Conservation (phyloP, 2,113 vertebrate genomes). For the Eupsittula cactorum region DNA sequence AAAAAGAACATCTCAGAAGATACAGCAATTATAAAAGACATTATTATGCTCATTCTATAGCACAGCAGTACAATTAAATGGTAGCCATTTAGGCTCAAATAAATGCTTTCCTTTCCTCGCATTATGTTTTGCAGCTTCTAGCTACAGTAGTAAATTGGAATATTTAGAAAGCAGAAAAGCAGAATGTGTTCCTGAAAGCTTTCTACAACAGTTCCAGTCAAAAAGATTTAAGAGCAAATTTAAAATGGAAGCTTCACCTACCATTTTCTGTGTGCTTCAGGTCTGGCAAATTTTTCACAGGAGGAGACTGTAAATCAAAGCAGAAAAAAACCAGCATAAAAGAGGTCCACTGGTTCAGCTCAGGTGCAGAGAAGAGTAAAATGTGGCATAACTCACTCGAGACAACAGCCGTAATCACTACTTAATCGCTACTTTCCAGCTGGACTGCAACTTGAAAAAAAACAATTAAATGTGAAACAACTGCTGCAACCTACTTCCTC, state of each 20-base stretch:
- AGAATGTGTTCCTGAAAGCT: neutral
- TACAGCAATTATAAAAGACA: neutral
- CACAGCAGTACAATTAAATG: neutral
- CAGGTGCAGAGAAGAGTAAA: neutral
- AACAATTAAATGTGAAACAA: slow-evolving; percentile 30
- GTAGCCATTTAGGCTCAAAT: neutral
- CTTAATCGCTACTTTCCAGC: neutral
- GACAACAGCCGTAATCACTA: neutral
- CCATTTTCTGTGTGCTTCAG: slow-evolving; percentile 65
- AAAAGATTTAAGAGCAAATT: neutral
- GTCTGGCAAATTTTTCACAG: neutral
- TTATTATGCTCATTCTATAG: neutral
- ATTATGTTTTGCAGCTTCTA: neutral
- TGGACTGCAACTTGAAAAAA: neutral
- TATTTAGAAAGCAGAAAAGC: neutral
- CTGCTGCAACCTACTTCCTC: slow-evolving; percentile 55
- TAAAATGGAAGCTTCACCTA: slow-evolving; percentile 49
- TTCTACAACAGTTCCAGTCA: neutral
- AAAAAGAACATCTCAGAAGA: neutral
- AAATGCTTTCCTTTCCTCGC: neutral
- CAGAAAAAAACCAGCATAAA: neutral
- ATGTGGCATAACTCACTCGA: neutral
- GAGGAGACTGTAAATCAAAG: neutral
- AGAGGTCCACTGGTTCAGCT: neutral
- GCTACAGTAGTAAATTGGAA: neutral